Conservation (phyloP, 1,140 invertebrate genomes). For the Pararge aegeria region DNA sequence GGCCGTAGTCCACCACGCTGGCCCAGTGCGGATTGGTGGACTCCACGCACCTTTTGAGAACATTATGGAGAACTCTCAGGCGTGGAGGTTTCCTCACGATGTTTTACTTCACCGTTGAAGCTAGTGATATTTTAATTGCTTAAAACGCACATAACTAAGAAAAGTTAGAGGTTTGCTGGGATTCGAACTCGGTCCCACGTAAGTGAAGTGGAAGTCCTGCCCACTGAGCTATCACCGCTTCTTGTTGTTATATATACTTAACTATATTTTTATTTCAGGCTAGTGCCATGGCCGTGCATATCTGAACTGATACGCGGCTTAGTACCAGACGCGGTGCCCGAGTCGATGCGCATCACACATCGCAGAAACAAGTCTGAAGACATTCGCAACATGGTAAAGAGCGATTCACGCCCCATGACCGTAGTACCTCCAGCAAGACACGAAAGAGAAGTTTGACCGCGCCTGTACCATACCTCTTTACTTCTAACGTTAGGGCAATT, state of each 20-base stretch:
- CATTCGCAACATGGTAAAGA: constrained; percentile 17
- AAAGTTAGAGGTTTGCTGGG: too few species aligned
- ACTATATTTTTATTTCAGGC: constrained; percentile 66
- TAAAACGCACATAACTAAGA: too few species aligned
- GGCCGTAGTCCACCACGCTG: too few species aligned
- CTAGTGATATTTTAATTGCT: too few species aligned
- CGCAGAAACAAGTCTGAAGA: constrained; percentile 3
- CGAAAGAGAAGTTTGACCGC: constrained; percentile 60
- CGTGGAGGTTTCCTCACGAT: too few species aligned
- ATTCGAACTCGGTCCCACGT: too few species aligned
- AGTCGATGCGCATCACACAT: constrained; percentile 19
- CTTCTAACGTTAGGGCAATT: neutral
- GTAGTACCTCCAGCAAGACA: constrained; percentile 54
- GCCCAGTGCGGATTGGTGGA: too few species aligned
- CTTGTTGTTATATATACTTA: neutral
- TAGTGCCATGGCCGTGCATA: constrained; percentile 84
- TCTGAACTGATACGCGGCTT: constrained; percentile 83
- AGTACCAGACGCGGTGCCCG: constrained; percentile 83
- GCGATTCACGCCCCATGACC: constrained; percentile 56
- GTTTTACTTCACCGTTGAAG: too few species aligned
- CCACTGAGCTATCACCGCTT: too few species aligned
- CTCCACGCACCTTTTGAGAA: too few species aligned
- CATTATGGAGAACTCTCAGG: too few species aligned
- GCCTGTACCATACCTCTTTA: constrained; percentile 4
- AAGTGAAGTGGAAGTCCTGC: too few species aligned